These are phyloP conservation scores for Electrophaes corylata DNA, from an alignment of 2,888 invertebrate species.

Conservation along the genomic window DNA sequence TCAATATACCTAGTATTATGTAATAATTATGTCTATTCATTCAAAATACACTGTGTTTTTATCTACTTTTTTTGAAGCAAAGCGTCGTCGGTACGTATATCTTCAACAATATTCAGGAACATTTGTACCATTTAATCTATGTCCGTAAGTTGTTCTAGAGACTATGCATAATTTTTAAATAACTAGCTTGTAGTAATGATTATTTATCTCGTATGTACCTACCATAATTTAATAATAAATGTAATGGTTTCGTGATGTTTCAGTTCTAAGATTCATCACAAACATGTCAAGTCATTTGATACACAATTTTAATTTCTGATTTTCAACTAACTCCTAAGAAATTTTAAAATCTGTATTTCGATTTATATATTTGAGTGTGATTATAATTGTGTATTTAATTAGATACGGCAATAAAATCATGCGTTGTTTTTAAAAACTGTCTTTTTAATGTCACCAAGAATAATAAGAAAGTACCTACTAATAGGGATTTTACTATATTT, in stretches of 20 bases:
- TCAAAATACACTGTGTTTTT: conserved; percentile 28
- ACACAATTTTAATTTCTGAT: conserved; percentile 76
- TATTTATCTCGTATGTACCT: conserved; percentile 64
- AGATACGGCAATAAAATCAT: conserved; percentile 78
- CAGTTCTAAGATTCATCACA: conserved; percentile 74
- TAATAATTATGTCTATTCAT: conserved; percentile 8
- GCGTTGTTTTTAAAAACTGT: conserved; percentile 62
- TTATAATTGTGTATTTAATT: conserved; percentile 82
- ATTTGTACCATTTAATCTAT: conserved; percentile 49
- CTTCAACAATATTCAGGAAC: conserved; percentile 46
- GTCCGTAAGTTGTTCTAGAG: conserved; percentile 54
- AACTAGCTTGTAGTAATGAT: conserved; percentile 50
- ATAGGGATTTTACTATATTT: too few species aligned
- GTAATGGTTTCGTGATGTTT: conserved; percentile 64
- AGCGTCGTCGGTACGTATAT: conserved; percentile 47
- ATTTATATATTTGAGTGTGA: conserved; percentile 61
- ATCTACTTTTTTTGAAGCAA: conserved; percentile 27
- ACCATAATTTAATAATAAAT: conserved; percentile 56
- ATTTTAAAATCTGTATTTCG: conserved; percentile 31
- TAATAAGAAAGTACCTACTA: neutral
- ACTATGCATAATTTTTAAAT: conserved; percentile 72
- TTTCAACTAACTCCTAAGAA: conserved; percentile 39
- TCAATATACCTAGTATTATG: conserved; percentile 21
- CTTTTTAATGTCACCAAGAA: conserved; percentile 39
- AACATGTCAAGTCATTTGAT: conserved; percentile 65